Evolutionary conservation across 64 coral and sea anemone species (phyloP), one percentile per base, ranked within the genome.

Genomic region (Montipora foliosa): DNA sequence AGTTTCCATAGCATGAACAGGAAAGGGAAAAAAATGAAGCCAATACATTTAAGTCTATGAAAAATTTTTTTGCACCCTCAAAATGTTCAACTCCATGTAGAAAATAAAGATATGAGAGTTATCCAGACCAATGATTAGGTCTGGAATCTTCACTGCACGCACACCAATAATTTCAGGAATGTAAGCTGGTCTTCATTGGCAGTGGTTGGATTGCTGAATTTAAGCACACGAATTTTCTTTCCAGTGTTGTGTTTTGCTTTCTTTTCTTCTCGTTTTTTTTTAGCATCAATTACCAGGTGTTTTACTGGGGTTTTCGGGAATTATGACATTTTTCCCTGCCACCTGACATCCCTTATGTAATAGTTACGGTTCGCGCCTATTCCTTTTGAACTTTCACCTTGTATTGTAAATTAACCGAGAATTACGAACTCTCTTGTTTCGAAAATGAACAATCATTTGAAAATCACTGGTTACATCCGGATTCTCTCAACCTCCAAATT

Each of bases 111-210:
- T 16, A 64, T 12, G 61, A 64, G 61, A 21, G 19, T 6, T 3
- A 49, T 50, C 8, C 16, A 86, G 45, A 72, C 13, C 11, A n/a
- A 17, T 29, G 16, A 61, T 4, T 55, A 62, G 55, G 70, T 50
- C 16, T 21, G 47, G 67, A 47, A 86, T 67, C 44, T 72, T 51
- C 45, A 8, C 46, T 49, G 10, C 82, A 86, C 82, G 82, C 82
- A 72, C 70, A 4, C 2, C 45, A 86, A 67, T 19, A 16, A 86
- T 72, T 70, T 21, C 50, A 24, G 66, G 82, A 86, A 86, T 86
- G 62, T 47, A 20, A 49, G 61, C 61, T 64, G 14, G 61, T 4
- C 14, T 4, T 3, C 61, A 15, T 4, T 12, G 61, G 9, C 14
- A 64, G 52, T 10, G 52, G 52, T 55, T 55, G 10, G 10, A 55